Evolutionary conservation across 53 echinoderm and acorn worm genomes (phyloP), one percentile per base, ranked within the genome.

Genomic region (Arbacia lixula): DNA sequence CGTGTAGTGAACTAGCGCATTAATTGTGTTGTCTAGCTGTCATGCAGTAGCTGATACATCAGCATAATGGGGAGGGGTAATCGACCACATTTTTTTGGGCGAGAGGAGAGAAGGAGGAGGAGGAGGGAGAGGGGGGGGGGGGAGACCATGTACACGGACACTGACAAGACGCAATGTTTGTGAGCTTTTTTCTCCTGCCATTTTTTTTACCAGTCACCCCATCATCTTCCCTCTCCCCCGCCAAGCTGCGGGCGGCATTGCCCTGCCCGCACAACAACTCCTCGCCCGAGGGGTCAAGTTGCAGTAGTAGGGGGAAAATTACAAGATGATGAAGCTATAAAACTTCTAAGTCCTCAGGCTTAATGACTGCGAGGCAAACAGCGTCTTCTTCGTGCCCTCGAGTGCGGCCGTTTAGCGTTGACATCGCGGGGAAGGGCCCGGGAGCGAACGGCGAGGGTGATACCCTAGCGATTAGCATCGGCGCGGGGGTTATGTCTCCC

Each of bases 261-360:
- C 27, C 74, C 33, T 53, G 51, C 74, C 74, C 34, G 51, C 74
- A 17, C 74, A 46, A 52, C 35, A 53, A 42, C 28, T 71, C 14
- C 30, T 34, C 40, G 75, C 75, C 82, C 46, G 19, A 31, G 62
- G 81, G 82, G 63, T 81, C 62, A 34, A 35, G 82, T 64, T 81
- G 42, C 82, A 81, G 46, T 46, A 17, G 82, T 39, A 77, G 46
- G 82, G 77, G 64, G 62, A 81, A 81, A 81, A 81, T 64, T 62
- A 81, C 82, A 63, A 64, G 64, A 46, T 46, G 50, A 63, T 63
- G 36, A 35, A 62, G 82, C 82, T 81, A 81, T 81, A 64, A 81
- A 81, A 64, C 82, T 81, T 81, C 82, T 24, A 58, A 81, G 63
- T 81, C 82, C 82, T 81, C 82, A 33, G 82, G 82, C 82, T 42